phyloP scores from a whole-genome alignment of 2,797 vertebrate species.

The Catharus ustulatus region DNA sequence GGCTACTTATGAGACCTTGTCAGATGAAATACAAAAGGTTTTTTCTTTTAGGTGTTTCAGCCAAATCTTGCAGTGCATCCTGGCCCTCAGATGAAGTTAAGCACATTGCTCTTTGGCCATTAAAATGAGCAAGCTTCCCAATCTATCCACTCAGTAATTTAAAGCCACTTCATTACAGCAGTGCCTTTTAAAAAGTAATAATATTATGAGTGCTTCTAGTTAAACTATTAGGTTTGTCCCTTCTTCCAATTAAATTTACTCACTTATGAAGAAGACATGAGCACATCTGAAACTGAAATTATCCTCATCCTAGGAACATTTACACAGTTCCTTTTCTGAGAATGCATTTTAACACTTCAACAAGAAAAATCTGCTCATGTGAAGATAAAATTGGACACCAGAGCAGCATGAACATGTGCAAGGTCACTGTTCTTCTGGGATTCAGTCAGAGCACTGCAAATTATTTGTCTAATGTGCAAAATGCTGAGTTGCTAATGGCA shows the following conservation, averaged over 20 bases:
- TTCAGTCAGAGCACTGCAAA: slow-evolving; percentile 38
- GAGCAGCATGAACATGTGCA: slow-evolving; percentile 18
- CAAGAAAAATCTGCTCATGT: slow-evolving; percentile 34
- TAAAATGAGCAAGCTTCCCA: background rate
- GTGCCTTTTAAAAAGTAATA: slow-evolving; percentile 48
- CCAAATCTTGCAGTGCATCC: background rate
- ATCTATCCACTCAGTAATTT: slow-evolving; percentile 35
- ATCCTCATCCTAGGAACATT: background rate
- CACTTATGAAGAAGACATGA: background rate
- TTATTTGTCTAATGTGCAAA: slow-evolving; percentile 54
- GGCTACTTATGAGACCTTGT: background rate
- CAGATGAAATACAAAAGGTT: background rate
- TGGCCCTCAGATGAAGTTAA: background rate
- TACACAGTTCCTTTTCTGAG: background rate
- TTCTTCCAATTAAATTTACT: slow-evolving; percentile 42
- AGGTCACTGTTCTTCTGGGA: slow-evolving; percentile 27
- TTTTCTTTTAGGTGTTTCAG: background rate
- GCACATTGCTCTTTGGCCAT: background rate
- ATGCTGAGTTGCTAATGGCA: slow-evolving; percentile 25
- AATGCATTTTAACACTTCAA: slow-evolving; percentile 28
- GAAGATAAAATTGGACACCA: slow-evolving; percentile 43
- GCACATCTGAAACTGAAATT: slow-evolving; percentile 17
- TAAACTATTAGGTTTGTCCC: slow-evolving; percentile 24
- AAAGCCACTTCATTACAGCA: slow-evolving; percentile 33
- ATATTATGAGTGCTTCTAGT: slow-evolving; percentile 42